Evolutionary conservation across 2,888 invertebrate genomes (phyloP).

Genomic region (Cheiracanthium punctorium): DNA sequence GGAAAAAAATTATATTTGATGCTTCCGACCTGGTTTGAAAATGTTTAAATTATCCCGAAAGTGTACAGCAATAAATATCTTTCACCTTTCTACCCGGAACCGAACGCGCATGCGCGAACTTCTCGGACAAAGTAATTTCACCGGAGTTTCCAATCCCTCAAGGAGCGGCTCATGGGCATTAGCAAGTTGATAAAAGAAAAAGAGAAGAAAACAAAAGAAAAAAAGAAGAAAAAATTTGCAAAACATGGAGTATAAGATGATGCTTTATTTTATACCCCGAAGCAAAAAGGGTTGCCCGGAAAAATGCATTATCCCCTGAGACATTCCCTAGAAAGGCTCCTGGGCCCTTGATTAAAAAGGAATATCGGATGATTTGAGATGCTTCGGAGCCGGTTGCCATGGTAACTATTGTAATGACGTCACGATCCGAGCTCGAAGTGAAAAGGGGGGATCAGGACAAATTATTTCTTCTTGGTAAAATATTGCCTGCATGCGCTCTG

Average conservation of each 20-base stretch:
- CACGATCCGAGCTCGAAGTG: constrained; percentile 19
- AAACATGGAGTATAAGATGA: background rate
- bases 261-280: constrained; percentile 8
- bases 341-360: constrained; percentile 47
- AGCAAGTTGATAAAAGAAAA: constrained; percentile 8
- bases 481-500: background rate
- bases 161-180: constrained; percentile 15
- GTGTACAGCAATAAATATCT: constrained; percentile 22
- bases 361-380: constrained; percentile 46
- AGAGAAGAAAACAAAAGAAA: background rate
- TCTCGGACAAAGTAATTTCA: constrained; percentile 46
- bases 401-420: constrained; percentile 53
- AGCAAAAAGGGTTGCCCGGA: constrained; percentile 19
- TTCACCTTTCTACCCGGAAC: background rate
- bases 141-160: background rate
- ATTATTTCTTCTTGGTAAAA: background rate
- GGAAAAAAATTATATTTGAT: background rate
- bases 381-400: constrained; percentile 30
- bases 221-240: background rate
- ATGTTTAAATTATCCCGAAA: background rate
- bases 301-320: constrained; percentile 35
- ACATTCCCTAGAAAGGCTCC: constrained; percentile 20
- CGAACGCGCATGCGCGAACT: constrained; percentile 30
- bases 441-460: background rate
- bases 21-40: background rate